Evolutionary conservation across 2,797 vertebrate species (phyloP).

Genomic region (Molossus alvarezi): DNA sequence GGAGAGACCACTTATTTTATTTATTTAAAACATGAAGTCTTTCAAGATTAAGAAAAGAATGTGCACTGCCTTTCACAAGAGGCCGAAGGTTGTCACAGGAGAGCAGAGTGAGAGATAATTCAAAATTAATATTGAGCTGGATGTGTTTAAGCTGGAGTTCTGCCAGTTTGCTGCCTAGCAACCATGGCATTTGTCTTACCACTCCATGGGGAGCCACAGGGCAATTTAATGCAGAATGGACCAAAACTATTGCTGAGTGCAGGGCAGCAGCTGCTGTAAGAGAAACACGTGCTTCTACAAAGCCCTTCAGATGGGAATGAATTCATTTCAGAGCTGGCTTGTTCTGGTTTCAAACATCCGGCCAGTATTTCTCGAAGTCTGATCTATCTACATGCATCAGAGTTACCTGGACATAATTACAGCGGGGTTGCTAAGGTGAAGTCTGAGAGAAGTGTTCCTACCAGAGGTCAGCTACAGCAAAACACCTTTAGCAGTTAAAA

Average conservation of each 20-base stretch:
- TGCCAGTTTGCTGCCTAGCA: constrained; percentile 63
- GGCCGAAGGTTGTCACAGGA: neutral
- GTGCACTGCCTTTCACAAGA: constrained; percentile 26
- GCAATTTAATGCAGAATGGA: constrained; percentile 25
- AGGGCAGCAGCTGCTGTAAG: neutral
- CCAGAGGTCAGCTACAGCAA: neutral
- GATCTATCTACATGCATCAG: neutral
- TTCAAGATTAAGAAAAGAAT: neutral
- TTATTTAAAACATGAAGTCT: constrained; percentile 53
- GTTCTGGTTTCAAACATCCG: neutral
- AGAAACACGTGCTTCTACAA: neutral
- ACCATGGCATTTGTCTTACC: neutral
- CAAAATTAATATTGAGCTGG: constrained; percentile 12
- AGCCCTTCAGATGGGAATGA: neutral
- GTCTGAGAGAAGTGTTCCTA: neutral
- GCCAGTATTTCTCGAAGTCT: neutral
- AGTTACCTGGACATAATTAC: neutral
- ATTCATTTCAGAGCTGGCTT: neutral
- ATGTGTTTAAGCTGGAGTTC: constrained; percentile 17
- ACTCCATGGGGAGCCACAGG: neutral
- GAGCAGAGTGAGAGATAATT: neutral
- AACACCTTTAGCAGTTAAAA: too few species aligned
- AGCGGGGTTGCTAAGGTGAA: accelerated
- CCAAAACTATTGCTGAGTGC: neutral
- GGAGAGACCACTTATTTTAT: neutral